Conservation (phyloP, 2,113 vertebrate species). For the Collichthys lucidus region DNA sequence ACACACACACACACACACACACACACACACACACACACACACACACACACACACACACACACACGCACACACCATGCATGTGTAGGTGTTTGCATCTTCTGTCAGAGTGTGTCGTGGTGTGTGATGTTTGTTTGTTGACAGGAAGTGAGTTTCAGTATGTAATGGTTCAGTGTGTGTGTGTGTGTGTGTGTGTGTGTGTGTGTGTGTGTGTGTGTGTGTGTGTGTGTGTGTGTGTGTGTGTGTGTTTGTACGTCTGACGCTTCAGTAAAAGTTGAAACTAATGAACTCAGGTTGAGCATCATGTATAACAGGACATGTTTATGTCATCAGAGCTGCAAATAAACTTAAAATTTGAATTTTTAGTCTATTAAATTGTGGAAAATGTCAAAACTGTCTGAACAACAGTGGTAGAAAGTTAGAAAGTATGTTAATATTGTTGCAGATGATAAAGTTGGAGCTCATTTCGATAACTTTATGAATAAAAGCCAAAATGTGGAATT, state of each 20-base stretch:
- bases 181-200: no score
- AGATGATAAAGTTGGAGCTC: no score
- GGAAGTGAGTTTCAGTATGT: background rate
- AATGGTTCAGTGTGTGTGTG: constrained; percentile 27
- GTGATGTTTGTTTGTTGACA: background rate
- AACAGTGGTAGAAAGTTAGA: no score
- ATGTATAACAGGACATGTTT: background rate
- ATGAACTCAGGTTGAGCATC: background rate
- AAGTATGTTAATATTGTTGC: no score
- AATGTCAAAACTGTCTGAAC: no score
- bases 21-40: no score
- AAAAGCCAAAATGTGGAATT: no score
- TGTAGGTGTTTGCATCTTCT: background rate
- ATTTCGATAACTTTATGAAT: no score
- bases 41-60: background rate
- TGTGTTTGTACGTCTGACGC: background rate
- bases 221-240: no score
- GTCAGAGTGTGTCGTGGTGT: background rate
- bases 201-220: no score
- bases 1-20: background rate
- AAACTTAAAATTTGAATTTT: background rate
- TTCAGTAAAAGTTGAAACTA: background rate
- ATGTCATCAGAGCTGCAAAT: background rate
- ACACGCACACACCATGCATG: no score
- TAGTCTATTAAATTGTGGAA: no score